Evolutionary conservation across 2,888 invertebrate genomes (phyloP), one percentile per base, ranked within the genome.

Genomic region (Pyrgus malvae): DNA sequence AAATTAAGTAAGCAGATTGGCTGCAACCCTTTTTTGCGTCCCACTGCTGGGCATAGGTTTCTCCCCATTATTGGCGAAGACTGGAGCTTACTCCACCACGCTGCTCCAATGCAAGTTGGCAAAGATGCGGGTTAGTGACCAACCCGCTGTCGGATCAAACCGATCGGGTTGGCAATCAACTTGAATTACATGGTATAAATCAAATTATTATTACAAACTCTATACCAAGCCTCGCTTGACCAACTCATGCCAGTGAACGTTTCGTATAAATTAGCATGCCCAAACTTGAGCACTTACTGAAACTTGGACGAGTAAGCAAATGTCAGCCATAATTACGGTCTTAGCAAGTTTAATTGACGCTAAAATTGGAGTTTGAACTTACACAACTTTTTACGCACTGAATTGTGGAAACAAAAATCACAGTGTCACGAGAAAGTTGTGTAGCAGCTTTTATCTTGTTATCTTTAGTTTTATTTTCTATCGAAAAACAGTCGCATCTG

Each of bases 251-350:
- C 19, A 37, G 16, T 35, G 2, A 37, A 17, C 17, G 6, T 37
- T 37, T n/a, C 17, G n/a, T 37, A 37, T 44, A 44, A 44, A 37
- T 45, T 25, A 44, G 37, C 53, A 45, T 29, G 38, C 7, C 29
- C 14, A 31, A 53, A 54, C 53, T 54, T 54, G 29, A 33, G 31
- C 23, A 40, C 31, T 54, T 46, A 54, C 31, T 40, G 53, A 46
- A 38, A 54, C 38, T 54, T 54, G 6, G 17, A 27, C 21, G 40
- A 54, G 46, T 46, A 45, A 54, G 46, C 53, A 54, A 54, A 54
- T 46, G 53, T 46, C 46, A 54, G 23, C 38, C 37, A 38, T 54
- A 54, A 54, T 54, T 54, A 54, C 53, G 40, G 53, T 46, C 53
- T 54, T 31, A 54, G 23, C 31, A 46, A 54, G 53, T 54, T 54